Conservation (phyloP, 2,113 vertebrate genomes). For the Oryzias javanicus region DNA sequence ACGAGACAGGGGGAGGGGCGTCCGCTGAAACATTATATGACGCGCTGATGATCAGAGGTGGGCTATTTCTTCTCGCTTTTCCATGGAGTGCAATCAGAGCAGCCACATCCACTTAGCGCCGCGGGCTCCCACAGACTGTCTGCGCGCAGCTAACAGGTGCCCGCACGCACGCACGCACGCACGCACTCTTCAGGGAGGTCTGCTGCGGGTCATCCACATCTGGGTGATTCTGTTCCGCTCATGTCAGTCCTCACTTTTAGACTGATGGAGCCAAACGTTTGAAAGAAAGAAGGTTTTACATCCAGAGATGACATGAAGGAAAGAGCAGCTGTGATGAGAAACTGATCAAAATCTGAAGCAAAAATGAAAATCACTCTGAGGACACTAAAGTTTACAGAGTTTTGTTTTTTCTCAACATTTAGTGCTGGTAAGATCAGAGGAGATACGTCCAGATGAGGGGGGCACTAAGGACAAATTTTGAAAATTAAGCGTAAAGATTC, state of each 20-base stretch:
- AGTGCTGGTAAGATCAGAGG: too few relatives aligned
- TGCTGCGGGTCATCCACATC: neutral
- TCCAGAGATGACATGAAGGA: too few relatives aligned
- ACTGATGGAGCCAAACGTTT: too few relatives aligned
- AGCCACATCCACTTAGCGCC: constrained; percentile 56
- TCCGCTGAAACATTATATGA: constrained; percentile 82
- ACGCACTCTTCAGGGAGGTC: neutral
- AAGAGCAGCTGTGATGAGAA: too few relatives aligned
- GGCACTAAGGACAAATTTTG: too few relatives aligned
- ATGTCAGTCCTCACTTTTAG: neutral
- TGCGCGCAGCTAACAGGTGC: constrained; percentile 66
- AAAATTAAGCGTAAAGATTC: too few relatives aligned
- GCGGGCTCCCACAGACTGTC: constrained; percentile 9
- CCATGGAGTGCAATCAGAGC: constrained; percentile 63
- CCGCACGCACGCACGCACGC: constrained; percentile 9
- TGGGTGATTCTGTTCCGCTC: neutral
- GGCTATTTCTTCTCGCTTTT: constrained; percentile 77
- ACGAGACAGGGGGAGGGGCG: constrained; percentile 82
- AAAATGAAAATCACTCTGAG: too few relatives aligned
- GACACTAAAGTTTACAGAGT: too few relatives aligned
- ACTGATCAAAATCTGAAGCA: too few relatives aligned
- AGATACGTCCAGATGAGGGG: too few relatives aligned
- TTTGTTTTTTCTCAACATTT: too few relatives aligned
- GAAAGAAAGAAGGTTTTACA: too few relatives aligned
- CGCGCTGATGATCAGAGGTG: constrained; percentile 74